phyloP scores from a whole-genome alignment of 2,888 invertebrate genomes.

The Tanypteryx hageni region DNA sequence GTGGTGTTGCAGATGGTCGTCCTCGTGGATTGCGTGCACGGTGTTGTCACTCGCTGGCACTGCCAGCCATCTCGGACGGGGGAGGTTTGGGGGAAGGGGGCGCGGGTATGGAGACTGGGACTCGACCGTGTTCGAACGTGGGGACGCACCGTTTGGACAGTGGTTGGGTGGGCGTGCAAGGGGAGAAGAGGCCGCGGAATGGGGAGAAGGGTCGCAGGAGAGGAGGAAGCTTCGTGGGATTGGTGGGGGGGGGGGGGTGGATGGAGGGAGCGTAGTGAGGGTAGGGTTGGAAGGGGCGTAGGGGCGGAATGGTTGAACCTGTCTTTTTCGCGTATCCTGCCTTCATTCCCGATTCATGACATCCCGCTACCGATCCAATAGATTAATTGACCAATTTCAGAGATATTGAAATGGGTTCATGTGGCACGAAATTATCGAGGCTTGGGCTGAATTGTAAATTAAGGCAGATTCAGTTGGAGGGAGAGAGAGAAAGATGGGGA shows the following conservation, averaged over 20 bases:
- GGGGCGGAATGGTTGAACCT: neutral
- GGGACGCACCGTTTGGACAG: neutral
- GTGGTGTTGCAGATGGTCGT: constrained; percentile 25
- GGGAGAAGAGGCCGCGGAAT: neutral
- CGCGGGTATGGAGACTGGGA: neutral
- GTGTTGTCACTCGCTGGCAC: constrained; percentile 49
- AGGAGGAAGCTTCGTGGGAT: neutral
- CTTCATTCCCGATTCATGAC: constrained; percentile 25
- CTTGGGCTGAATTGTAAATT: constrained; percentile 20
- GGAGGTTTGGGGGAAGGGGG: no score
- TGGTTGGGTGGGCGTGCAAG: neutral
- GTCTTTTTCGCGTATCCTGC: neutral
- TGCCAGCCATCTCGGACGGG: neutral
- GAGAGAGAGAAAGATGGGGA: neutral
- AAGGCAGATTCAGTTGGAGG: constrained; percentile 11
- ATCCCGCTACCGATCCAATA: constrained; percentile 34
- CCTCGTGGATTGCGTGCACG: constrained; percentile 16
- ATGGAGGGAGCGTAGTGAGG: neutral
- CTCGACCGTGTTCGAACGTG: neutral
- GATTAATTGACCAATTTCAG: constrained; percentile 51
- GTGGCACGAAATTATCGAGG: constrained; percentile 25
- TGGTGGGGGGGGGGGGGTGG: neutral
- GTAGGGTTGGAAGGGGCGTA: neutral
- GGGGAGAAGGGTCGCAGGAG: neutral
- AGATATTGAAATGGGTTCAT: constrained; percentile 47